A percentile compares a stretch with the other conserved stretches of the same genome.
Conservation (phyloP, 2,888 invertebrate genomes). For the Iphiclides podalirius region DNA sequence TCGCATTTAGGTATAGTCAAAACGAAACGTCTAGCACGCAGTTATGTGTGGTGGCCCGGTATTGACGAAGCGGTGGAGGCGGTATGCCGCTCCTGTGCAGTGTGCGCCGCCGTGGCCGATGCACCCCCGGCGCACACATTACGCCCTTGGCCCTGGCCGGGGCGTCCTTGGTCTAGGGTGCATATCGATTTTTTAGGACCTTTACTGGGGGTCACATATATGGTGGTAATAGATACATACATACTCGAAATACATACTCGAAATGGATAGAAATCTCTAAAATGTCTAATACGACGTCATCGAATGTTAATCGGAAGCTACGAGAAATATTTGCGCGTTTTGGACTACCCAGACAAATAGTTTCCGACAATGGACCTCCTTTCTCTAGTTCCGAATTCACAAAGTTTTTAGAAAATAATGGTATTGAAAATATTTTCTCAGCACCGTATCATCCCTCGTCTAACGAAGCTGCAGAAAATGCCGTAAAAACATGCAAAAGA, state of each 20-base stretch:
- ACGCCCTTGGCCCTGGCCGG: not conserved
- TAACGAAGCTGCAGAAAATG: conserved; percentile 30
- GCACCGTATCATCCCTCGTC: conserved; percentile 30
- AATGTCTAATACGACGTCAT: not conserved
- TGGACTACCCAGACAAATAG: conserved; percentile 28
- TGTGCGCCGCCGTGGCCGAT: conserved; percentile 23
- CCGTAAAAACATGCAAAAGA: no score
- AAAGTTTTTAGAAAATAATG: conserved; percentile 23
- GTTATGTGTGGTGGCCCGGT: conserved; percentile 32
- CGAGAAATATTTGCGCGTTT: conserved; percentile 9
- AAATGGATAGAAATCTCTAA: conserved; percentile 27
- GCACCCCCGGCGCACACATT: conserved; percentile 3
- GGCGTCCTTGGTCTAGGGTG: not conserved
- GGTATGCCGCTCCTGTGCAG: conserved; percentile 17
- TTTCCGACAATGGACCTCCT: conserved; percentile 29
- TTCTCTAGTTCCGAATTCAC: conserved; percentile 26
- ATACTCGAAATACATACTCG: conserved; percentile 22
- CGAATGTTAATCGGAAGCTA: not conserved
- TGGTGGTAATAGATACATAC: conserved; percentile 25
- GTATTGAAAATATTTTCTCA: conserved; percentile 28
- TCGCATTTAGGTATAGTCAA: conserved; percentile 33
- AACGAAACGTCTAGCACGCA: conserved; percentile 28
- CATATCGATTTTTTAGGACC: conserved; percentile 29
- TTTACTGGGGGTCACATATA: conserved; percentile 19
- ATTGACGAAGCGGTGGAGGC: conserved; percentile 24